Conservation (phyloP, 2,888 invertebrate genomes). For the Philereme transversata region DNA sequence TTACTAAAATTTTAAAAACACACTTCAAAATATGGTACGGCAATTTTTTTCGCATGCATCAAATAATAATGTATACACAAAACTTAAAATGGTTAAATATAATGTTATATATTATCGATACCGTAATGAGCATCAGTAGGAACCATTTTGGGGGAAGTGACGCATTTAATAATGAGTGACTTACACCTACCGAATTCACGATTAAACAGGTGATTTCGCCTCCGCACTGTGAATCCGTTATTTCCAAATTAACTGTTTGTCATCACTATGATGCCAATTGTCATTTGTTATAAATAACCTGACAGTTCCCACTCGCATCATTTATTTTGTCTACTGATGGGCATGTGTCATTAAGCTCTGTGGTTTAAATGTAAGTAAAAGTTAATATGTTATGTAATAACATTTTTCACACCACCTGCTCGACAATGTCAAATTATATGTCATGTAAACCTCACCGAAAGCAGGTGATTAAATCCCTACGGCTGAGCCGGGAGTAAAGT, state of each 20-base stretch:
- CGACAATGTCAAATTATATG: too few species aligned
- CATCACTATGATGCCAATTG: neutral
- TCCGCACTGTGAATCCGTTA: constrained; percentile 28
- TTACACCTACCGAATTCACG: constrained; percentile 30
- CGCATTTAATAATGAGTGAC: constrained; percentile 32
- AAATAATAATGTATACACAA: neutral
- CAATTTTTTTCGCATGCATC: too few species aligned
- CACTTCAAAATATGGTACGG: too few species aligned
- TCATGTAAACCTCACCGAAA: too few species aligned
- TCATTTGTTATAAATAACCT: neutral
- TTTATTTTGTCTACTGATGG: neutral
- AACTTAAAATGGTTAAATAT: neutral
- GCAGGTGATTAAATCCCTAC: too few species aligned
- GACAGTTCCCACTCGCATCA: neutral
- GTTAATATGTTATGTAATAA: too few species aligned
- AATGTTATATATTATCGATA: constrained; percentile 8
- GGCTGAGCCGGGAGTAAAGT: too few species aligned
- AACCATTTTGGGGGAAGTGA: constrained; percentile 26
- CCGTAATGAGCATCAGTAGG: constrained; percentile 11
- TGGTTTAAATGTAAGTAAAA: too few species aligned
- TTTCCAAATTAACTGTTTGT: constrained; percentile 8
- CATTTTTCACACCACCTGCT: too few species aligned
- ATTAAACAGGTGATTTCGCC: constrained; percentile 22
- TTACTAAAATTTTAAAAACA: too few species aligned
- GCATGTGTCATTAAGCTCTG: constrained; percentile 5